Base-by-base conservation (phyloP, 2,113 vertebrate genomes). In the Brachypteracias leptosomus region DNA sequence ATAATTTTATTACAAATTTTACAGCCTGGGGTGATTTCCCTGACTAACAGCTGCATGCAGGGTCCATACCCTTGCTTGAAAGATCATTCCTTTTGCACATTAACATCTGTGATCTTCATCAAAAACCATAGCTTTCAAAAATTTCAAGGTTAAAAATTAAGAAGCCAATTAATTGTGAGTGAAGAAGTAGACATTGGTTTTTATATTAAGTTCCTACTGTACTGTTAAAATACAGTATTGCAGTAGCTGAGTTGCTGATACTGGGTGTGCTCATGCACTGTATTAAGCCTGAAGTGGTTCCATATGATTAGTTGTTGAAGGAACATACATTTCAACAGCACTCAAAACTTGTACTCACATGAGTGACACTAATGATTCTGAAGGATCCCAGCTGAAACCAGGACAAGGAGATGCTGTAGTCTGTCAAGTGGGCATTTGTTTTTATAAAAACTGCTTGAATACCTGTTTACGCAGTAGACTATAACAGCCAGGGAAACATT, bases 331-430 rank as follows among this genome's bases (percentile, higher is more conserved):
- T 96, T 94, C 94, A 82, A 66, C 46, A 85, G 54, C 83, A 62
- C 44, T 96, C 94, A 96, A 92, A 97, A 95, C 80, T 82, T 92
- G 52, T 93, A 49, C 86, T 93, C 72, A 61, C 42, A 54, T 97
- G 97, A 97, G 95, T 95, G 98, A 96, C 96, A 91, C 40, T 96
- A 95, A 97, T 90, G 87, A 94, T 75, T 95, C 82, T 91, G 83
- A 88, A 85, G 80, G 35, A 61, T 38, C 57, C 57, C 33, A n/a
- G 57, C 20, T 20, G 20, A 58, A 58, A 20, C 35, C 59, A 61
- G 59, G 35, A 16, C 24, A 38, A 61, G 35, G 71, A 97, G 85
- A 92, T 71, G 85, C 78, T 74, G 10, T 31, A 74, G 84, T 66
- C 80, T 88, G 89, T 91, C 13, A 49, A 88, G 83, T 95, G 78